Evolutionary conservation across 1,140 invertebrate species (phyloP), one percentile per base, ranked within the genome.

Genomic region (Drosophila watanabei): DNA sequence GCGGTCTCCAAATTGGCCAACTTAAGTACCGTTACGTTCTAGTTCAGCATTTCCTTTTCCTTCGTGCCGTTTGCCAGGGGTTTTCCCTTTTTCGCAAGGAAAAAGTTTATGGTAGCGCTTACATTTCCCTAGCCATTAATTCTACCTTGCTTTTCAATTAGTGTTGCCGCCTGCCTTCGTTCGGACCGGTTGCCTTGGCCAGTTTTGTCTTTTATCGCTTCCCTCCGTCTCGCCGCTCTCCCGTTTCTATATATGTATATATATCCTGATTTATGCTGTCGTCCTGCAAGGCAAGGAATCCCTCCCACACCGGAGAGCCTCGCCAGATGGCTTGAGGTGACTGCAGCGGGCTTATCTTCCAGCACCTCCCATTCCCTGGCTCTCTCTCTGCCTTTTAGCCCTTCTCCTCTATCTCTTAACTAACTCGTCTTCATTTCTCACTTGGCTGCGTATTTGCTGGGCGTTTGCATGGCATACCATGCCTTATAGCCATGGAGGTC

Each of bases 371-470:
- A 2, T 30, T 45, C 18, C 33, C 35, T 18, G 0, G 10, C 16
- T 18, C 41, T 49, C 28, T 30, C 16, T 18, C 49, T 4, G 14
- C 60, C 63, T 35, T 45, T 43, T 41, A 43, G 33, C 20, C 32
- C 41, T 7, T n/a, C 16, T 10, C 20, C 28, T 24, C 66, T 51
- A 62, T 65, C 80, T 65, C 80, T 84, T 91, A 82, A 91, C 88
- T 76, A 91, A 91, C 87, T 90, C 89, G 81, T 91, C 88, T 91
- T 91, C 89, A 91, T 91, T 91, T 91, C 84, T 84, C 88, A 92
- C 80, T 85, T 84, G 80, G 84, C 43, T 91, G 87, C 65, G 76
- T 90, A 84, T 90, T 90, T 90, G 80, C 88, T 51, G 59, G 70
- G 78, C 63, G 48, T 75, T 62, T 79, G 54, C 63, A 63, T 75